phyloP scores from a whole-genome alignment of 2,797 vertebrate genomes.

The Acomys russatus region DNA sequence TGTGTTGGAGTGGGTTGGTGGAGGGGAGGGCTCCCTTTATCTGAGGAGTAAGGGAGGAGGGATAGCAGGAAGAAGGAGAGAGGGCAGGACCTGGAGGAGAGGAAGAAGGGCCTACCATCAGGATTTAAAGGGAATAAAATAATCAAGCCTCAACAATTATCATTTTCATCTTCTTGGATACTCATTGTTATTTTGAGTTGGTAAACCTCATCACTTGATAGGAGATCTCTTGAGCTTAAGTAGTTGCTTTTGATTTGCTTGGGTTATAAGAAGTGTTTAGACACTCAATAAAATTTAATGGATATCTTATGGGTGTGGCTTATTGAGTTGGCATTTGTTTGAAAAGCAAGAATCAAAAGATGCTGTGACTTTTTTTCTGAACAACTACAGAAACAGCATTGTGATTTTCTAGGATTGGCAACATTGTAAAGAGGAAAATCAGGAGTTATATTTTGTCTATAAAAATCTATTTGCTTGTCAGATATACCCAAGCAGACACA shows the following conservation, averaged over 20 bases:
- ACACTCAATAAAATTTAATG: slow-evolving; percentile 3
- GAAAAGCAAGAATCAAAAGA: background rate
- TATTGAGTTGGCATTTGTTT: background rate
- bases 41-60: no score
- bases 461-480: background rate
- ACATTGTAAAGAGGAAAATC: background rate
- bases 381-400: background rate
- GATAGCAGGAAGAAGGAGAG: no score
- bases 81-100: no score
- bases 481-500: background rate
- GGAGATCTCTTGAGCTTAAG: background rate
- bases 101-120: no score
- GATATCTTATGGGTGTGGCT: background rate
- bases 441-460: background rate
- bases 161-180: background rate
- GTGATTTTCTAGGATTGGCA: background rate
- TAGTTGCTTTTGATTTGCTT: background rate
- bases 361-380: background rate
- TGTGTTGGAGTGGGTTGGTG: no score
- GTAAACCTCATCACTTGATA: background rate
- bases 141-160: no score
- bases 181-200: background rate
- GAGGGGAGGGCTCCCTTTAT: no score
- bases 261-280: background rate
- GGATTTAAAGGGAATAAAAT: no score